Conservation (phyloP, 2,888 invertebrate species). For the Drosophila anomelani region DNA sequence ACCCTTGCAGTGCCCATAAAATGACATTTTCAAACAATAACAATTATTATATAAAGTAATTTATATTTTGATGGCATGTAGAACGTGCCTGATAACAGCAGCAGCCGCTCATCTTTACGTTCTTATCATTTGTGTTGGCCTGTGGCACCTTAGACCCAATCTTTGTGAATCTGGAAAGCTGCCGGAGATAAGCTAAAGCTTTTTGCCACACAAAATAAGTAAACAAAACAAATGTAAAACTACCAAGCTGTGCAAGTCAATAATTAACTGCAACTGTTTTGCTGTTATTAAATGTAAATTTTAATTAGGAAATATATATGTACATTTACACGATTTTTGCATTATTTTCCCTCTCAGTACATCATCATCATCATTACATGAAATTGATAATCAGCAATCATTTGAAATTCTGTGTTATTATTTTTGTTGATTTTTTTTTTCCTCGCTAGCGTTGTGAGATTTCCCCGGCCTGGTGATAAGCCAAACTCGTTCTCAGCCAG, state of each 20-base stretch:
- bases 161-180: conserved; percentile 17
- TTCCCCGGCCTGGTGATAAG: conserved; percentile 29
- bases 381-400: conserved; percentile 32
- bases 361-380: conserved; percentile 1
- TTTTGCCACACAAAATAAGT: neutral
- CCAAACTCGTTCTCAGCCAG: conserved; percentile 27
- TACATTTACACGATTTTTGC: conserved; percentile 8
- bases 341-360: conserved; percentile 1
- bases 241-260: conserved; percentile 3
- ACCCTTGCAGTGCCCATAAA: conserved; percentile 31
- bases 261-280: neutral
- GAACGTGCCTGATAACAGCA: conserved; percentile 5
- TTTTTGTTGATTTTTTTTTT: conserved; percentile 4
- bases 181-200: conserved; percentile 14
- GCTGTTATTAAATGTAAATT: conserved; percentile 27
- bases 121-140: conserved; percentile 20
- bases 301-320: neutral
- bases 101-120: conserved; percentile 8
- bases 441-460: neutral
- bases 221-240: neutral
- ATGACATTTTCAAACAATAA: conserved; percentile 17
- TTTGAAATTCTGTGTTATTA: conserved; percentile 12
- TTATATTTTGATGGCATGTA: conserved; percentile 15
- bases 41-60: conserved; percentile 23
- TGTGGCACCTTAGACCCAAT: conserved; percentile 8